These are phyloP conservation scores for Engystomops pustulosus DNA, from an alignment of 2,113 vertebrate genomes.

Conservation along the genomic window DNA sequence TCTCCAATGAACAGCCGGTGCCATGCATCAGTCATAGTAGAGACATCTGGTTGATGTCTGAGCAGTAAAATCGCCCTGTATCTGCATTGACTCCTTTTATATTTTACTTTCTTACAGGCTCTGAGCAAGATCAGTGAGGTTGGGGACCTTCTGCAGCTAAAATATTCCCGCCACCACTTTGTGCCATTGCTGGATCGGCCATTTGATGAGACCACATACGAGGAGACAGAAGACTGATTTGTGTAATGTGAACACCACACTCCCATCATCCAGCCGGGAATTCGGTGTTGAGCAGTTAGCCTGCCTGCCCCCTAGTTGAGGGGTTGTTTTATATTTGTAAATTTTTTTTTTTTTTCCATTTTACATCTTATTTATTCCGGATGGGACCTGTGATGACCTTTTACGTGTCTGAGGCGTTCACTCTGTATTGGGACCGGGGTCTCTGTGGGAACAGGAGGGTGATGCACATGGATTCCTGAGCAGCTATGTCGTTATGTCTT, in stretches of 20 bases:
- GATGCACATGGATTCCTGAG: background rate
- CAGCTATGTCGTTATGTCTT: conserved; percentile 3
- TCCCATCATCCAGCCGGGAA: conserved; percentile 39
- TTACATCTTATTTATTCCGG: conserved; percentile 48
- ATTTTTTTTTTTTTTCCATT: conserved; percentile 9
- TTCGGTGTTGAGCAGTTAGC: background rate
- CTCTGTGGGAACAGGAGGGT: background rate
- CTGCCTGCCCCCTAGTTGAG: background rate
- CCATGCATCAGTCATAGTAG: no score
- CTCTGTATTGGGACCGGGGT: background rate
- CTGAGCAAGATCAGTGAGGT: conserved; percentile 90
- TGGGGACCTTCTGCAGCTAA: conserved; percentile 90
- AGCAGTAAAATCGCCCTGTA: no score
- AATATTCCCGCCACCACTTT: conserved; percentile 87
- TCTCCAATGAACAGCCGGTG: background rate
- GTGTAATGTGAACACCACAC: conserved; percentile 62
- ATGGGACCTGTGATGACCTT: conserved; percentile 45
- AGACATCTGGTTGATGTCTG: no score
- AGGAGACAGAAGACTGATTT: conserved; percentile 86
- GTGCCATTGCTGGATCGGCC: conserved; percentile 82
- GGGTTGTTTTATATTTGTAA: conserved; percentile 5
- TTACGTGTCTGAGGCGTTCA: conserved; percentile 24
- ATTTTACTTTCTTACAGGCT: conserved; percentile 74
- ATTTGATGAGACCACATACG: conserved; percentile 88
- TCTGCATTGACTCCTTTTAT: conserved; percentile 24